A percentile compares a stretch with the other conserved stretches of the same genome.
phyloP scores from a whole-genome alignment of 2,888 invertebrate species.

The Hesperia comma region DNA sequence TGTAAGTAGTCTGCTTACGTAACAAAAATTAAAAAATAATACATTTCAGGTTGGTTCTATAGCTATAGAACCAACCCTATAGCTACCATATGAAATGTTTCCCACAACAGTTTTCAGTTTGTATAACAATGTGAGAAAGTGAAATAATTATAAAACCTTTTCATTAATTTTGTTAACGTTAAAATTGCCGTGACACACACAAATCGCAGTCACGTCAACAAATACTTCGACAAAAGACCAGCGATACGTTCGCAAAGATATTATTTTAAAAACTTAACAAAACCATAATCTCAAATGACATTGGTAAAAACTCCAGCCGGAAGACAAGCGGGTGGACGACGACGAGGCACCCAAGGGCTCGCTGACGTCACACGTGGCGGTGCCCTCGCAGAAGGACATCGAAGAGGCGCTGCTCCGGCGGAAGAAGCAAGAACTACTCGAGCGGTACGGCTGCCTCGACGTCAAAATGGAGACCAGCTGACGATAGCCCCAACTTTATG shows the following conservation, averaged over 20 bases:
- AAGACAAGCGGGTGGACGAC: constrained; percentile 71
- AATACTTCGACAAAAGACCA: no score
- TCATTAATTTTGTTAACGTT: no score
- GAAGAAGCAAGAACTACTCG: constrained; percentile 96
- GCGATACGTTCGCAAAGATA: no score
- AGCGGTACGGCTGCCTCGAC: constrained; percentile 88
- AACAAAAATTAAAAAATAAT: background rate
- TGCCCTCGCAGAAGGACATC: constrained; percentile 97
- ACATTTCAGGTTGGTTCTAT: no score
- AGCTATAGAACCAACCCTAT: no score
- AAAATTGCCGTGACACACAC: no score
- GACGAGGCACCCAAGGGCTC: constrained; percentile 55
- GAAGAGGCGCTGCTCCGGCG: constrained; percentile 95
- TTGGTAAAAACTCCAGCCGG: constrained; percentile 59
- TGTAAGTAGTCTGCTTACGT: constrained; percentile 59
- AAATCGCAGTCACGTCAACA: no score
- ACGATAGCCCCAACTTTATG: constrained; percentile 43
- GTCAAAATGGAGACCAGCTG: constrained; percentile 73
- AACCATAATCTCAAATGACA: background rate
- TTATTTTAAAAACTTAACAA: no score
- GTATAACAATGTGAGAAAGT: no score
- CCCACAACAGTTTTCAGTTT: no score
- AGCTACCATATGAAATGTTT: no score
- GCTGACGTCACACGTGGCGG: constrained; percentile 89
- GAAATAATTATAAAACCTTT: no score